phyloP scores from a whole-genome alignment of 92 coral and sea anemone genomes.

The Porites cylindrica region DNA sequence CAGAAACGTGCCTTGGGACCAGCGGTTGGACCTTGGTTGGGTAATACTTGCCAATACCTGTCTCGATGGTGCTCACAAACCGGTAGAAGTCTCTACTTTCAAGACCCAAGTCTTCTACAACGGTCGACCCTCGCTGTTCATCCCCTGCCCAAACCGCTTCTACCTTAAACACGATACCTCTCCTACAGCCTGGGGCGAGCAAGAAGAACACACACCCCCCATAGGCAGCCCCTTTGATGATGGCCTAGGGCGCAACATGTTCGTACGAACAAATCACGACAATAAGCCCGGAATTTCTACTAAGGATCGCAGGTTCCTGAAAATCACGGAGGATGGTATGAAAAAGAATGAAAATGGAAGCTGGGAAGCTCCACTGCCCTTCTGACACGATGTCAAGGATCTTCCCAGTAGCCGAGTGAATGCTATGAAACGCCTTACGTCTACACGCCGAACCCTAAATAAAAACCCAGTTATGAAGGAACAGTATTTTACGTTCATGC shows the following conservation, averaged over 20 bases:
- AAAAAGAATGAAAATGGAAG: conserved; percentile 10
- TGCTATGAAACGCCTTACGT: background rate
- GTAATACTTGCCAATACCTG: conserved; percentile 60
- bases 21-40: conserved; percentile 71
- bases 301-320: conserved; percentile 41
- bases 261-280: conserved; percentile 16
- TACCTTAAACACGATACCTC: background rate
- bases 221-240: background rate
- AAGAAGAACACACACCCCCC: background rate
- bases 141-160: conserved; percentile 60
- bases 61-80: conserved; percentile 61
- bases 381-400: background rate
- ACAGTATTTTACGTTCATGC: background rate
- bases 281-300: conserved; percentile 31
- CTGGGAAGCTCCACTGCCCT: conserved; percentile 2
- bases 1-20: conserved; percentile 58
- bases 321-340: conserved; percentile 45
- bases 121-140: conserved; percentile 55
- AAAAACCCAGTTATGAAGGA: background rate
- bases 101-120: conserved; percentile 59
- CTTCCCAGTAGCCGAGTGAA: background rate
- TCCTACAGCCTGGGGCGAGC: background rate
- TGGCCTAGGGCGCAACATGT: conserved; percentile 24
- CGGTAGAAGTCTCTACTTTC: conserved; percentile 24
- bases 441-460: background rate